These are phyloP conservation scores for Oreohelix idahoensis DNA, from an alignment of 1,140 invertebrate species.

Conservation along the genomic window DNA sequence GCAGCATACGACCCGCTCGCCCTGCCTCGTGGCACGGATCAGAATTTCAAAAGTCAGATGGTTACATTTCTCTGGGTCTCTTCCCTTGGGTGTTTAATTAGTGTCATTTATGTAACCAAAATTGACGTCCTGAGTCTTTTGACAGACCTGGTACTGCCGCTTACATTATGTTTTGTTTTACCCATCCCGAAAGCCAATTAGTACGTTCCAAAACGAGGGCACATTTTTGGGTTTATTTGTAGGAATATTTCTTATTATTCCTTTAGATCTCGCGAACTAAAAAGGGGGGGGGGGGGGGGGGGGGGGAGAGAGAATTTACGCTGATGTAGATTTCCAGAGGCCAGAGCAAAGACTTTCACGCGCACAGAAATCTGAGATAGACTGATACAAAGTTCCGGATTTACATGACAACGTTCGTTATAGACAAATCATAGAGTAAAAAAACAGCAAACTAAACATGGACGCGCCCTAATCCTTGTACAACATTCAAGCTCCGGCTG, in stretches of 20 bases:
- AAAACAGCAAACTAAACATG: neutral
- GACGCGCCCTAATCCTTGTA: neutral
- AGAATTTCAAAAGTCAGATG: neutral
- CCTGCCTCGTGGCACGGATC: neutral
- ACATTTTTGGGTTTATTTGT: neutral
- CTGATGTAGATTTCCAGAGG: neutral
- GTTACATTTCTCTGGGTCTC: neutral
- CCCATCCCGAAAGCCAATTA: neutral
- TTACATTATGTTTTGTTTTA: neutral
- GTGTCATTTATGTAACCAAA: slow-evolving; percentile 3
- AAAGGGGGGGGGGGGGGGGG: too few relatives aligned
- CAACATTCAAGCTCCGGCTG: neutral
- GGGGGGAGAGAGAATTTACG: too few relatives aligned
- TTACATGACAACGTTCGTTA: neutral
- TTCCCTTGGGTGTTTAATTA: neutral
- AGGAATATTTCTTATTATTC: neutral
- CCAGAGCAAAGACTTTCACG: neutral
- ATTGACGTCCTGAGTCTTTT: neutral
- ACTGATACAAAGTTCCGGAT: neutral
- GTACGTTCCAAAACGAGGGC: neutral
- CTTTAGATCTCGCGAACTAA: neutral
- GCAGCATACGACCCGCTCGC: neutral
- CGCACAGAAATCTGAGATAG: neutral
- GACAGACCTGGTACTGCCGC: neutral
- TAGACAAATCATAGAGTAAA: neutral